phyloP scores from a whole-genome alignment of 2,888 invertebrate species.

The Latrodectus hesperus region DNA sequence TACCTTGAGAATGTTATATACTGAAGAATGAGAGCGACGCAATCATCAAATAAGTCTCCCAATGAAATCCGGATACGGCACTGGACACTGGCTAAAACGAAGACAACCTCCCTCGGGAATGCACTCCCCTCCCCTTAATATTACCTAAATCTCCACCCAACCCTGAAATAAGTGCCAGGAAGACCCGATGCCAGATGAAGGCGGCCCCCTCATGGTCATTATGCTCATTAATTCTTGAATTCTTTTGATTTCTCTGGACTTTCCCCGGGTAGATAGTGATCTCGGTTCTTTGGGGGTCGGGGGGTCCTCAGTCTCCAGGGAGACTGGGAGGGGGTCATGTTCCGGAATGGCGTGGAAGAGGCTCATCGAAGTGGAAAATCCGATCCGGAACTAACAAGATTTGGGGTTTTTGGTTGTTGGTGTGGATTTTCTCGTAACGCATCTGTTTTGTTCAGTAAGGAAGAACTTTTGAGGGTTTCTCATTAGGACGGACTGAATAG shows the following conservation, averaged over 20 bases:
- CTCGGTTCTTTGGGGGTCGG: not conserved
- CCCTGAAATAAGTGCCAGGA: not conserved
- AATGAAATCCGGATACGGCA: no score
- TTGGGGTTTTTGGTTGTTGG: not conserved
- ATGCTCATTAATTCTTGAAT: conserved; percentile 63
- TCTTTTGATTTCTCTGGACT: conserved; percentile 61
- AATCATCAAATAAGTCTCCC: no score
- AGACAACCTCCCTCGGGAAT: not conserved
- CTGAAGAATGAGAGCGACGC: no score
- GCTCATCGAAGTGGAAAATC: not conserved
- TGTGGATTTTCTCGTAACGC: not conserved
- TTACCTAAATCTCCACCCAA: conserved; percentile 4
- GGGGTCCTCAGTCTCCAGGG: conserved; percentile 12
- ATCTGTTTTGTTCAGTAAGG: no score
- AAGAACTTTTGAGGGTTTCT: not conserved
- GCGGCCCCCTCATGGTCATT: conserved; percentile 29
- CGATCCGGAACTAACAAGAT: conserved; percentile 5
- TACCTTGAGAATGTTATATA: no score
- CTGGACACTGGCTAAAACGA: no score
- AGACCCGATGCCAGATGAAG: not conserved
- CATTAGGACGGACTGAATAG: not conserved
- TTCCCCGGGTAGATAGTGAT: conserved; percentile 28
- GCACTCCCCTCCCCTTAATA: not conserved
- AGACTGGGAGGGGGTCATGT: not conserved
- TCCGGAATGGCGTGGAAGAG: not conserved